Percentiles rank a stretch among this genome's conserved stretches.
Conservation (phyloP, 2,888 invertebrate genomes). For the Chrysolina oricalcia region DNA sequence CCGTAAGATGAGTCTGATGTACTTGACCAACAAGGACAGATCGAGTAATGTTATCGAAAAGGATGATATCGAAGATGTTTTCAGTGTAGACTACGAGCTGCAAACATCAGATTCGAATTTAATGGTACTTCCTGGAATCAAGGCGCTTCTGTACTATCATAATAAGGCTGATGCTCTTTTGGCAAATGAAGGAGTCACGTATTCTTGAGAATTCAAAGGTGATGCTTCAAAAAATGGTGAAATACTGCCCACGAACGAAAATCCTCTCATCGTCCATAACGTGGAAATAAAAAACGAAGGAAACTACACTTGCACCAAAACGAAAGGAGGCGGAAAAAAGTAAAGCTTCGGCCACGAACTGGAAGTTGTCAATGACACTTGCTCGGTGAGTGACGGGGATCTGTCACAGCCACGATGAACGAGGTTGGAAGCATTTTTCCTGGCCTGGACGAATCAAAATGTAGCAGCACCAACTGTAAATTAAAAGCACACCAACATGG, state of each 20-base stretch:
- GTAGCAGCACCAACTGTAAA: conserved; percentile 66
- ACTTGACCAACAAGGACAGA: conserved; percentile 52
- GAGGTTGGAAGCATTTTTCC: conserved; percentile 62
- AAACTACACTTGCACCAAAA: conserved; percentile 68
- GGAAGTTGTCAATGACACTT: conserved; percentile 63
- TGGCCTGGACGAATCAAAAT: conserved; percentile 58
- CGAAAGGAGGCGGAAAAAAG: conserved; percentile 48
- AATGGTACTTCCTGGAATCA: conserved; percentile 55
- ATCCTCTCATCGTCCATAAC: conserved; percentile 63
- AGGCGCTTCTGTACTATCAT: conserved; percentile 55
- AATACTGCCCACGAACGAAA: conserved; percentile 56
- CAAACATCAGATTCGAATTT: conserved; percentile 49
- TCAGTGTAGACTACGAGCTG: conserved; percentile 55
- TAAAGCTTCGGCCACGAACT: conserved; percentile 64
- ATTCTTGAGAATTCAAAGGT: conserved; percentile 56
- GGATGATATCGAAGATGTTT: conserved; percentile 56
- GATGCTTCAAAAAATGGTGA: conserved; percentile 50
- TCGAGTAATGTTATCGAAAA: conserved; percentile 51
- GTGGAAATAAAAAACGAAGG: conserved; percentile 66
- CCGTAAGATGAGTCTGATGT: conserved; percentile 60
- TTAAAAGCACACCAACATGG: conserved; percentile 65
- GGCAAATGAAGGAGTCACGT: conserved; percentile 46
- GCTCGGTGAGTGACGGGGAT: conserved; percentile 64
- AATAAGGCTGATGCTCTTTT: conserved; percentile 47
- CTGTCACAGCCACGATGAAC: conserved; percentile 62